These are phyloP conservation scores for Spea hammondii DNA, from an alignment of 2,797 vertebrate species.

Conservation along the genomic window DNA sequence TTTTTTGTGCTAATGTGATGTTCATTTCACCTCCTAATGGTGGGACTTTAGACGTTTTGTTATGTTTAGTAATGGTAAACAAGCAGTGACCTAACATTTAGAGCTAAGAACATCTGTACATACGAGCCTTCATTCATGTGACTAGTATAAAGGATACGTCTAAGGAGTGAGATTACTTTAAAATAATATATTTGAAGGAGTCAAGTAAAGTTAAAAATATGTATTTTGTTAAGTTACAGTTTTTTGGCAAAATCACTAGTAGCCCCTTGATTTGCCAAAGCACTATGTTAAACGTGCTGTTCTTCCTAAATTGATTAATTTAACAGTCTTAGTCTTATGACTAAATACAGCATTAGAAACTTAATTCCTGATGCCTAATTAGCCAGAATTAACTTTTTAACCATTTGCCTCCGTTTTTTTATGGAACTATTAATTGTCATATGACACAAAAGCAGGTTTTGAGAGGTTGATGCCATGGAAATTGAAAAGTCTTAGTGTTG, in stretches of 20 bases:
- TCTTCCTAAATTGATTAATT: too few relatives aligned
- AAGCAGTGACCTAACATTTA: not conserved
- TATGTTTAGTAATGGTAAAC: constrained; percentile 9
- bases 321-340: too few relatives aligned
- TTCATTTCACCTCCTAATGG: constrained; percentile 30
- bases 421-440: too few relatives aligned
- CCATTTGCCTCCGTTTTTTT: too few relatives aligned
- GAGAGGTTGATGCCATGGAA: too few relatives aligned
- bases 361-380: too few relatives aligned
- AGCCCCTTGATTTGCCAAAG: constrained; percentile 12
- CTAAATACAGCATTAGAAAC: too few relatives aligned
- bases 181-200: not conserved
- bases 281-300: not conserved
- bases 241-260: not conserved
- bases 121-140: not conserved
- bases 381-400: too few relatives aligned
- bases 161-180: too few relatives aligned
- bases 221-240: not conserved
- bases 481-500: too few relatives aligned
- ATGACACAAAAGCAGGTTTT: too few relatives aligned
- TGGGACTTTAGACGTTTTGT: constrained; percentile 22
- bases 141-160: too few relatives aligned
- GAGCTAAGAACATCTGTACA: constrained; percentile 1
- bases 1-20: constrained; percentile 53
- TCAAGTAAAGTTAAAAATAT: not conserved